Evolutionary conservation across 92 coral and sea anemone species (phyloP), one percentile per base, ranked within the genome.

Genomic region (Bergia sp.): DNA sequence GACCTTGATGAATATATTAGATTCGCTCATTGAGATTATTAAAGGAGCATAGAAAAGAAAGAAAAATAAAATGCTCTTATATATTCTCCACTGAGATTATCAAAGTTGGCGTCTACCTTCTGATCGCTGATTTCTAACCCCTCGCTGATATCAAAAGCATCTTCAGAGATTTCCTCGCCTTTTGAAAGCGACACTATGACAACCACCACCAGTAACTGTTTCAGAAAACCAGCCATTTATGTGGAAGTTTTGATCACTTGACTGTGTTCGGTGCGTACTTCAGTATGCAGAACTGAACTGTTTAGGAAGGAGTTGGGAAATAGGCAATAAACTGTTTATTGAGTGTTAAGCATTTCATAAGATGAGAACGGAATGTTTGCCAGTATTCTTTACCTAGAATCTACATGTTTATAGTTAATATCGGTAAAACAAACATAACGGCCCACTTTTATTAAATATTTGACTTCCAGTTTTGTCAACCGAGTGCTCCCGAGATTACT

Each of bases 291-390:
- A 73, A 21, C 77, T 13, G 39, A 73, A 36, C 43, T 38, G 41
- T 36, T 73, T 44, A 16, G 36, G 3, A 77, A 16, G 12, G 15
- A 39, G 21, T 40, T 18, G 44, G 81, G 4, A 41, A 77, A 77
- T 43, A 10, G 8, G 36, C 50, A 42, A 44, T 43, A 7, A 16
- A 44, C 55, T 77, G 81, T 41, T 77, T 77, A 77, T 44, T 77
- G 81, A 21, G 81, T 43, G 57, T 44, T 77, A 77, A n/a, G 7
- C 69, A 61, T 61, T 77, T 77, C 29, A 76, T 41, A 76, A 76
- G 37, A 16, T 12, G 36, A 21, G 11, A 77, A 77, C 12, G 29
- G 50, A 5, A 43, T 77, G 37, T 42, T 77, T 20, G 13, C 57
- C 57, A 38, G 4, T 77, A 77, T 20, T 40, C 29, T 77, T 77